These are phyloP conservation scores for Venustoraphidia nigricollis DNA, from an alignment of 2,888 invertebrate genomes.

Conservation along the genomic window DNA sequence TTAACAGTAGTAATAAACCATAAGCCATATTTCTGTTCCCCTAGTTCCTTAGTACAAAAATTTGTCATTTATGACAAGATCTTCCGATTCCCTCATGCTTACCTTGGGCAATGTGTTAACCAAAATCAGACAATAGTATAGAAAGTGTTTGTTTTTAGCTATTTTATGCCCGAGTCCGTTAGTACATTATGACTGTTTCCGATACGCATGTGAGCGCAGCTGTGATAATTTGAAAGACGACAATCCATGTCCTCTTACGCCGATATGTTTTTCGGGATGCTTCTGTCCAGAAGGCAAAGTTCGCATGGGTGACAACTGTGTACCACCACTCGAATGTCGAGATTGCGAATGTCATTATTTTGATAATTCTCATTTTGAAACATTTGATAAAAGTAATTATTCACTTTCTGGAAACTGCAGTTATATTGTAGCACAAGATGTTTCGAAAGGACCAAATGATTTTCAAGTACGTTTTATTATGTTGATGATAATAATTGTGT, in stretches of 20 bases:
- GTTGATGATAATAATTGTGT: not conserved
- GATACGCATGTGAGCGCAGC: constrained; percentile 59
- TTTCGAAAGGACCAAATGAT: constrained; percentile 32
- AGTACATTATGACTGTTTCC: constrained; percentile 71
- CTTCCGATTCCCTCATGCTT: too few species aligned
- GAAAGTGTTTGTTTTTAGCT: constrained; percentile 29
- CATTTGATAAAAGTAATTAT: constrained; percentile 67
- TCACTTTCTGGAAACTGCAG: constrained; percentile 75
- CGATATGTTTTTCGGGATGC: constrained; percentile 66
- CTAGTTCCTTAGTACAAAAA: too few species aligned
- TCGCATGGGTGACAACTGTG: constrained; percentile 49
- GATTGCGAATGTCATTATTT: constrained; percentile 60
- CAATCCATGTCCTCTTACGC: constrained; percentile 43
- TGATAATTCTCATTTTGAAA: constrained; percentile 66
- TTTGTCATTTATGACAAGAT: too few species aligned
- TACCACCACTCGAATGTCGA: constrained; percentile 53
- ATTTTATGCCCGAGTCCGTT: constrained; percentile 57
- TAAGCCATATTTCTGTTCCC: too few species aligned
- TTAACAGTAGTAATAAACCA: too few species aligned
- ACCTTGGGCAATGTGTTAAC: too few species aligned
- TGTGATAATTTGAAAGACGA: constrained; percentile 46
- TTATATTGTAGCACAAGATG: constrained; percentile 59
- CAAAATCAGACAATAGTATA: not conserved
- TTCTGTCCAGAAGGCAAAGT: constrained; percentile 67
- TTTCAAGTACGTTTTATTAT: constrained; percentile 26